These are phyloP conservation scores for Gorsachius goisagi DNA, from an alignment of 2,113 vertebrate species.

Conservation along the genomic window DNA sequence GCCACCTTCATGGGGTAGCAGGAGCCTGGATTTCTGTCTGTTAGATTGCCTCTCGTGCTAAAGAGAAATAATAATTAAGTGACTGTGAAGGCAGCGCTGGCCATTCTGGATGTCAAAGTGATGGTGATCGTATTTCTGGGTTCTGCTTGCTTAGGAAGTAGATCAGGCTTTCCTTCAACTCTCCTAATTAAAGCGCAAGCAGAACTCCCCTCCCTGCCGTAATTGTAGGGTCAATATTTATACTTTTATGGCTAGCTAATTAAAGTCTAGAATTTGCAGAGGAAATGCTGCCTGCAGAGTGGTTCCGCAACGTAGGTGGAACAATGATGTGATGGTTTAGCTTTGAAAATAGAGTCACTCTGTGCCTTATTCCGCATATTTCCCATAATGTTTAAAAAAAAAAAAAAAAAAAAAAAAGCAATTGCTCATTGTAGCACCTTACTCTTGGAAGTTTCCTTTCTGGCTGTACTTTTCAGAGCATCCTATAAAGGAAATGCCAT, in stretches of 20 bases:
- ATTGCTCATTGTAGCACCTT: rapidly evolving
- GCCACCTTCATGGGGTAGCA: not conserved
- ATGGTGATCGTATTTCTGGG: not conserved
- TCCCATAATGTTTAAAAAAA: not conserved
- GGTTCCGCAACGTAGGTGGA: not conserved
- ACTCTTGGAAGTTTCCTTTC: not conserved
- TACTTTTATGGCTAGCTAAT: not conserved
- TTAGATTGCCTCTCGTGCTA: not conserved
- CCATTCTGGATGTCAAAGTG: not conserved
- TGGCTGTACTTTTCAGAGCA: not conserved
- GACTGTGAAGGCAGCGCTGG: not conserved
- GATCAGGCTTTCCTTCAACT: rapidly evolving
- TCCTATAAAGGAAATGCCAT: not conserved
- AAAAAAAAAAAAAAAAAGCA: not conserved
- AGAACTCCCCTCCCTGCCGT: not conserved
- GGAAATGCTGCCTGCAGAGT: not conserved
- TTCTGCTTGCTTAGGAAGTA: not conserved
- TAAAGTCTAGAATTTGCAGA: not conserved
- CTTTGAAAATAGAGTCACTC: not conserved
- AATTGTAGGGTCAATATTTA: not conserved
- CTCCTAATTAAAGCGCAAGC: not conserved
- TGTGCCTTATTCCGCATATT: not conserved
- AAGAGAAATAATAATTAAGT: not conserved
- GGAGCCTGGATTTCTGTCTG: not conserved
- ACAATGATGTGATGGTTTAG: not conserved